Evolutionary conservation across 2,888 invertebrate species (phyloP), one percentile per base, ranked within the genome.

Genomic region (Epistrophella euchroma): DNA sequence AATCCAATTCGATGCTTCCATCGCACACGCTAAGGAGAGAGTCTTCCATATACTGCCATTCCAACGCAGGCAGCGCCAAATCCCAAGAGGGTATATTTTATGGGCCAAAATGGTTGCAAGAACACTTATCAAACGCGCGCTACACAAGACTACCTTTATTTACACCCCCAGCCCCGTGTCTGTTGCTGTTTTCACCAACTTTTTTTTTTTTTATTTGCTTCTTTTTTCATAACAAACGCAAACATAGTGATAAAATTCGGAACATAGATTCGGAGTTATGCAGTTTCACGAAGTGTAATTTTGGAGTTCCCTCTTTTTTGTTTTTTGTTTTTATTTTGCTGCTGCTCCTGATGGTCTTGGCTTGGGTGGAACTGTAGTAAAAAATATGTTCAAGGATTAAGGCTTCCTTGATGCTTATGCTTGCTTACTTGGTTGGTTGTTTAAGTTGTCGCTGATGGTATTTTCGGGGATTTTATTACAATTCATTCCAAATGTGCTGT

Each of bases 401-500:
- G 66, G 71, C 28, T 83, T 78, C 25, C 25, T 60, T 76, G 58
- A 35, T 72, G 58, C 56, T 32, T 66, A 43, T 25, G 4, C 45
- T 32, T 40, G 43, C 15, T 72, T 56, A 37, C 58, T 43, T 28
- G n/a, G n/a, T n/a, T 15, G n/a, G 15, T 22, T 47, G 22, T 22
- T 28, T 35, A 15, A 45, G 22, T 55, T 62, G 56, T 35, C 32
- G 22, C 37, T 40, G 25, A 3, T 28, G 28, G 6, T 47, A 37
- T 68, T 32, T 55, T 56, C 19, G 50, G 71, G 25, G 56, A 56
- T 82, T 86, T 86, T 82, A 86, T 86, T 77, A 82, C 86, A 77
- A 86, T 81, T 74, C 85, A 81, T 86, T 86, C 73, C 43, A 60
- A 86, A 86, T 86, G 82, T 77, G 72, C 76, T 80, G 68, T 80